A percentile compares a stretch with the other conserved stretches of the same genome.
These are phyloP conservation scores for Malachius bipustulatus DNA, from an alignment of 2,888 invertebrate genomes.

Conservation along the genomic window DNA sequence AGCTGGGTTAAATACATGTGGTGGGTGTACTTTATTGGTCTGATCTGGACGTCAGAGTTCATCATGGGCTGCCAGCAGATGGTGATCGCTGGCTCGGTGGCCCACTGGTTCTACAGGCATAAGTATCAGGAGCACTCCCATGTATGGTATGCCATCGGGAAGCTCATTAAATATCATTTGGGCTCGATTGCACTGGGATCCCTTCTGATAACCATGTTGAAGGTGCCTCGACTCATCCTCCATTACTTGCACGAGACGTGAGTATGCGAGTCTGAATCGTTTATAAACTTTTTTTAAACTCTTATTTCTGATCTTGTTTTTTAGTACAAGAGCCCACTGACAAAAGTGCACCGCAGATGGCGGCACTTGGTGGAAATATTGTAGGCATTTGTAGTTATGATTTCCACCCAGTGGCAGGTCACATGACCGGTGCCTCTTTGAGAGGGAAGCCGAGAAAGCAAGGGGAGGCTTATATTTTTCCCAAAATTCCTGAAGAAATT, in stretches of 20 bases:
- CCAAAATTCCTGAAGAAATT: too few relatives aligned
- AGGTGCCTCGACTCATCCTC: slow-evolving; percentile 78
- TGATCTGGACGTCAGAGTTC: slow-evolving; percentile 90
- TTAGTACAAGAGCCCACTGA: background rate
- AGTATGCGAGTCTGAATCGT: slow-evolving; percentile 36
- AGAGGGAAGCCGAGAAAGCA: too few relatives aligned
- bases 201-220: slow-evolving; percentile 83
- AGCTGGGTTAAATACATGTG: slow-evolving; percentile 84
- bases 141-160: slow-evolving; percentile 58
- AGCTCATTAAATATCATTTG: slow-evolving; percentile 75
- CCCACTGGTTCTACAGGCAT: slow-evolving; percentile 86
- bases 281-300: slow-evolving; percentile 6
- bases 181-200: slow-evolving; percentile 95
- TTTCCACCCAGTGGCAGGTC: too few relatives aligned
- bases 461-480: too few relatives aligned
- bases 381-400: too few relatives aligned
- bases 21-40: slow-evolving; percentile 83
- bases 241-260: slow-evolving; percentile 85
- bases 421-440: too few relatives aligned
- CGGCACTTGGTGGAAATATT: too few relatives aligned
- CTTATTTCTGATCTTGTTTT: slow-evolving; percentile 2
- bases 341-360: background rate
- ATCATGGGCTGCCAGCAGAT: slow-evolving; percentile 91
- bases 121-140: slow-evolving; percentile 55
- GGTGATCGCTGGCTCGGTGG: slow-evolving; percentile 85